phyloP scores from a whole-genome alignment of 2,113 vertebrate species.

The Lepus americanus region DNA sequence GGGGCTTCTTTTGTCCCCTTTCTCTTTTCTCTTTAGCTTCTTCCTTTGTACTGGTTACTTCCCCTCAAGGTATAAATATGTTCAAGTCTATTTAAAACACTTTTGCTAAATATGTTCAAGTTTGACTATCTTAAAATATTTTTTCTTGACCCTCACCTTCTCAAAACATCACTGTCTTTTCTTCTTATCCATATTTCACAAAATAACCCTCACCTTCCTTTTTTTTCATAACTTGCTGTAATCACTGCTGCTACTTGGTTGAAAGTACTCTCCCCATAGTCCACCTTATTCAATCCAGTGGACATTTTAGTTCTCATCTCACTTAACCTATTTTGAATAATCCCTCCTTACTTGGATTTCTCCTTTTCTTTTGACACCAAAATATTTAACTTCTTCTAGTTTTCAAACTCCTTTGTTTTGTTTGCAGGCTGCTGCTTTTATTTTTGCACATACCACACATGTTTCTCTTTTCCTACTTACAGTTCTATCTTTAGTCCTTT shows the following conservation, averaged over 20 bases:
- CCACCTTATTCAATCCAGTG: neutral
- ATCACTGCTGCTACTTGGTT: neutral
- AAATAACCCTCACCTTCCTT: neutral
- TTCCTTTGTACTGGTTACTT: neutral
- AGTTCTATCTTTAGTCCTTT: neutral
- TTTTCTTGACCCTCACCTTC: neutral
- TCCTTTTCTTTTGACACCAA: neutral
- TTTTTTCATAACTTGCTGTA: neutral
- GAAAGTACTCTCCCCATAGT: neutral
- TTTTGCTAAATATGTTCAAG: neutral
- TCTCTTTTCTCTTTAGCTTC: neutral
- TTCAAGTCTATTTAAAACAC: neutral
- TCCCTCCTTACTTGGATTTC: neutral
- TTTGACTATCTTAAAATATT: neutral
- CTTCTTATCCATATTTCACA: neutral
- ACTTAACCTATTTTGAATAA: neutral
- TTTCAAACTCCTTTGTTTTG: neutral
- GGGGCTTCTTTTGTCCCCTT: neutral
- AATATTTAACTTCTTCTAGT: neutral
- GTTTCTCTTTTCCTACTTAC: neutral
- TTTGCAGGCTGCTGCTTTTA: neutral
- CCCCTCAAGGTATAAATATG: neutral
- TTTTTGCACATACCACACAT: neutral
- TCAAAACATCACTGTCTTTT: neutral
- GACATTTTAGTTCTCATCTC: slow-evolving; percentile 14